Percentiles rank a stretch among this genome's conserved stretches.
phyloP scores from a whole-genome alignment of 2,113 vertebrate genomes.

The Anoura caudifer region DNA sequence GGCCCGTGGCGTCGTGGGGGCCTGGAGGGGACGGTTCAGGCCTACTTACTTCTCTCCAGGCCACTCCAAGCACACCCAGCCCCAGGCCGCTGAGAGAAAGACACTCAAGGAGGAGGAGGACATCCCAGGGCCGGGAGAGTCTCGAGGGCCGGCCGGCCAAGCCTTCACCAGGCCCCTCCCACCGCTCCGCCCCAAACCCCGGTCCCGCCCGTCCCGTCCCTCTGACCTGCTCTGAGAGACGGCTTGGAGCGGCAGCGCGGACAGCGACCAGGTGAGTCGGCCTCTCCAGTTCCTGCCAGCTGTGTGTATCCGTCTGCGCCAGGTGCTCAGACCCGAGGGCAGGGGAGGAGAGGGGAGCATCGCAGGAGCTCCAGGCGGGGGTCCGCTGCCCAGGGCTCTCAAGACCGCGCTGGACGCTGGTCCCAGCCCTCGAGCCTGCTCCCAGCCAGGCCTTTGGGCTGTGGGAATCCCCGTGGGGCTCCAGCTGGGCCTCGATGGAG shows the following conservation, averaged over 20 bases:
- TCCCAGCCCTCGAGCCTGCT: neutral
- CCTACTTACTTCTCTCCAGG: neutral
- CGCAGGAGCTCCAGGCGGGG: neutral
- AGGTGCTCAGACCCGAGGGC: neutral
- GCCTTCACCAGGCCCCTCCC: neutral
- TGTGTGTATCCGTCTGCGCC: neutral
- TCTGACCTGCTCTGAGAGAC: neutral
- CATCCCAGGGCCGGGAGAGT: neutral
- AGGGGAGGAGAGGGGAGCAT: neutral
- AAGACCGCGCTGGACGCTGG: neutral
- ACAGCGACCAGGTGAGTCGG: slow-evolving; percentile 6
- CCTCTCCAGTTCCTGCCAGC: neutral
- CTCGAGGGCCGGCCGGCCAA: neutral
- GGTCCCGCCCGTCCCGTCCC: rapidly evolving
- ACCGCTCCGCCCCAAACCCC: neutral
- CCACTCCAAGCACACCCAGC: neutral
- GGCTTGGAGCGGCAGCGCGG: neutral
- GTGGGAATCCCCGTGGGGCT: neutral
- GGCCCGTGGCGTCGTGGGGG: too few relatives aligned
- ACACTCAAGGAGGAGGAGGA: neutral
- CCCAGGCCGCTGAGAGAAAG: neutral
- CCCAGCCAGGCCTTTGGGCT: neutral
- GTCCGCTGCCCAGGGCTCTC: neutral
- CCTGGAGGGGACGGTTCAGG: neutral
- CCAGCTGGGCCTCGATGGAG: slow-evolving; percentile 12